Percentiles rank a stretch among this genome's conserved stretches.
Conservation (phyloP, 2,113 vertebrate genomes). For the Oryzias woworae region DNA sequence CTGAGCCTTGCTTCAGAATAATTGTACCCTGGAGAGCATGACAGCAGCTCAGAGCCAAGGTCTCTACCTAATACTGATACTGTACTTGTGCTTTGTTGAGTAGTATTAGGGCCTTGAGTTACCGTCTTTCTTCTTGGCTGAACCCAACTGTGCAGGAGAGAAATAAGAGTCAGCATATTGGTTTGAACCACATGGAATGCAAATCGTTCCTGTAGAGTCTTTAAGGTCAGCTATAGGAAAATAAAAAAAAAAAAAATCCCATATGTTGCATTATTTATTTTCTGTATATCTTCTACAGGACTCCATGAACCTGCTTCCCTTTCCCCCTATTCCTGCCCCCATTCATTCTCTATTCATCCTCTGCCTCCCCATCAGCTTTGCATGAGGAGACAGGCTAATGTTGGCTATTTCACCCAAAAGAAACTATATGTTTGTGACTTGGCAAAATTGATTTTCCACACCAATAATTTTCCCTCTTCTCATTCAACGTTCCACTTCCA, state of each 20-base stretch:
- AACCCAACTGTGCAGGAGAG: constrained; percentile 1
- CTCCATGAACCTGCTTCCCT: background rate
- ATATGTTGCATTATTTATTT: constrained; percentile 9
- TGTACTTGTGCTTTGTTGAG: constrained; percentile 22
- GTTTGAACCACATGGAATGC: constrained; percentile 10
- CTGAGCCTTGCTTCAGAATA: constrained; percentile 42
- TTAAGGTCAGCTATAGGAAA: background rate
- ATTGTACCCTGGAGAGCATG: constrained; percentile 49
- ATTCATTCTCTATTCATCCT: constrained; percentile 13
- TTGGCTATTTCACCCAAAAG: constrained; percentile 57
- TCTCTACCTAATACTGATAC: constrained; percentile 14
- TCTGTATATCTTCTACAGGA: background rate
- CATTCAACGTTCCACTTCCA: constrained; percentile 49
- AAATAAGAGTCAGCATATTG: constrained; percentile 21
- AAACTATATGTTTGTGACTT: constrained; percentile 53
- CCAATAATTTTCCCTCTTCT: constrained; percentile 56
- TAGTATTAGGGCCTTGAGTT: background rate
- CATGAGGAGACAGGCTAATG: constrained; percentile 61
- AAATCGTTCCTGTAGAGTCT: constrained; percentile 8
- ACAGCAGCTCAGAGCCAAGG: constrained; percentile 6
- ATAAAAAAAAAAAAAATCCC: too few species aligned
- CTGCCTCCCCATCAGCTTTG: constrained; percentile 37
- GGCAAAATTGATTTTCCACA: constrained; percentile 76
- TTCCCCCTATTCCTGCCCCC: background rate
- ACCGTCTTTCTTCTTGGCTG: background rate